Evolutionary conservation across 2,113 vertebrate genomes (phyloP).

Genomic region (Circaetus cinerascens): DNA sequence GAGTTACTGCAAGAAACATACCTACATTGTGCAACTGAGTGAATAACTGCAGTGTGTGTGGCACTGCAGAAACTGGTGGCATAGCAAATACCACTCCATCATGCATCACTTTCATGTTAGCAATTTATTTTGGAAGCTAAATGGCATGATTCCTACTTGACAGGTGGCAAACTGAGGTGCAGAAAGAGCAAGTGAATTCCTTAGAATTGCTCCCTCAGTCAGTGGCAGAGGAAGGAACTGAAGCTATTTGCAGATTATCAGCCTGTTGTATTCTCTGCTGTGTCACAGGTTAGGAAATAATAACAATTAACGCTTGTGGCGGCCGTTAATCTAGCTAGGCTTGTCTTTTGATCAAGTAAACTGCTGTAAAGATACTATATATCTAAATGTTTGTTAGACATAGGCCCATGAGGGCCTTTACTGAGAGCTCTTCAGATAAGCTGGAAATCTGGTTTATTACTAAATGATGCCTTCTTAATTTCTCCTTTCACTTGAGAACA

Average conservation of each 20-base stretch:
- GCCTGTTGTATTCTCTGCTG: background rate
- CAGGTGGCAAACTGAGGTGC: background rate
- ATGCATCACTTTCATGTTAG: background rate
- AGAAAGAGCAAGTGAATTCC: background rate
- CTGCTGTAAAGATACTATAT: background rate
- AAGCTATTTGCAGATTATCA: background rate
- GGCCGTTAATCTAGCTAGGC: background rate
- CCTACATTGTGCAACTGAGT: background rate
- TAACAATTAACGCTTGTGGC: background rate
- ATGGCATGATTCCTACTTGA: rapidly evolving
- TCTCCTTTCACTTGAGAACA: background rate
- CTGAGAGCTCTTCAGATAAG: background rate
- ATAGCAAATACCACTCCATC: background rate
- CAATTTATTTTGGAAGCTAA: background rate
- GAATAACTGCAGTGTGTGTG: background rate
- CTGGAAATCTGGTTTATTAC: background rate
- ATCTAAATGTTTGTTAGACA: background rate
- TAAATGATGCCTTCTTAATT: background rate
- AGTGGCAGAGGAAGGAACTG: background rate
- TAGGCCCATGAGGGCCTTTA: background rate
- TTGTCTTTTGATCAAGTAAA: background rate
- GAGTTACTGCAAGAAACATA: background rate
- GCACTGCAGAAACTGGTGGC: background rate
- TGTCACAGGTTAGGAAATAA: background rate
- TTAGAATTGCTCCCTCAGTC: background rate